Percentiles rank a stretch among this genome's conserved stretches.
Conservation (phyloP, 2,797 vertebrate species). For the Eulemur rubriventer region DNA sequence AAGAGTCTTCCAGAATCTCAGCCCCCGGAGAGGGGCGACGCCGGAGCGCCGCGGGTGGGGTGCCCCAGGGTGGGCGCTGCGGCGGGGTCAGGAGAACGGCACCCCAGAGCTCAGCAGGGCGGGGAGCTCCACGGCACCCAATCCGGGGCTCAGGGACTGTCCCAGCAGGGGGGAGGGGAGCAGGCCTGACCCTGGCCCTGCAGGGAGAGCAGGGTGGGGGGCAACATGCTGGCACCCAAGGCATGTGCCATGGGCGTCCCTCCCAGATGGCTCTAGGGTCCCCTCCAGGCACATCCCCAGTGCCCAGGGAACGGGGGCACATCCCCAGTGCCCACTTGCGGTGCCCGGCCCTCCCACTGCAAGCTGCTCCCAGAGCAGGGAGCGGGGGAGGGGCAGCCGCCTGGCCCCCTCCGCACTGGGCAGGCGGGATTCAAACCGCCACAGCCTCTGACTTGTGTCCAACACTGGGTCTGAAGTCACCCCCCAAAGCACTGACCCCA, state of each 20-base stretch:
- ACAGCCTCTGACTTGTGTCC: background rate
- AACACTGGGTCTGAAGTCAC: background rate
- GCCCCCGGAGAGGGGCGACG: rapidly evolving
- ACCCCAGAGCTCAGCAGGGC: background rate
- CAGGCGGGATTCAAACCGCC: too few relatives aligned
- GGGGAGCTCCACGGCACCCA: rapidly evolving
- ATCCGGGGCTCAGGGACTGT: rapidly evolving
- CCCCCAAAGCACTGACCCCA: background rate
- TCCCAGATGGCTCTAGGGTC: background rate
- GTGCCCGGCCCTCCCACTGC: rapidly evolving
- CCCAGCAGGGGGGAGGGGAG: rapidly evolving
- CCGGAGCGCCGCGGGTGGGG: too few relatives aligned
- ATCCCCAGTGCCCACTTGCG: rapidly evolving
- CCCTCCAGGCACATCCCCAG: background rate
- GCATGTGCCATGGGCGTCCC: background rate
- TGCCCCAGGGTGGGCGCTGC: background rate
- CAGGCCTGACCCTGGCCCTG: background rate
- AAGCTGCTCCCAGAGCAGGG: too few relatives aligned
- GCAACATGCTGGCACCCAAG: rapidly evolving
- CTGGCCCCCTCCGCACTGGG: background rate
- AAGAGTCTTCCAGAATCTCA: background rate
- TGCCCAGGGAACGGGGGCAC: rapidly evolving
- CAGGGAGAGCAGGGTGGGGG: too few relatives aligned
- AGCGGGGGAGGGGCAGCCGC: too few relatives aligned
- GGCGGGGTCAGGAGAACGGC: rapidly evolving